Evolutionary conservation across 64 coral and sea anemone genomes (phyloP), one percentile per base, ranked within the genome.

Genomic region (Montipora efflorescens): DNA sequence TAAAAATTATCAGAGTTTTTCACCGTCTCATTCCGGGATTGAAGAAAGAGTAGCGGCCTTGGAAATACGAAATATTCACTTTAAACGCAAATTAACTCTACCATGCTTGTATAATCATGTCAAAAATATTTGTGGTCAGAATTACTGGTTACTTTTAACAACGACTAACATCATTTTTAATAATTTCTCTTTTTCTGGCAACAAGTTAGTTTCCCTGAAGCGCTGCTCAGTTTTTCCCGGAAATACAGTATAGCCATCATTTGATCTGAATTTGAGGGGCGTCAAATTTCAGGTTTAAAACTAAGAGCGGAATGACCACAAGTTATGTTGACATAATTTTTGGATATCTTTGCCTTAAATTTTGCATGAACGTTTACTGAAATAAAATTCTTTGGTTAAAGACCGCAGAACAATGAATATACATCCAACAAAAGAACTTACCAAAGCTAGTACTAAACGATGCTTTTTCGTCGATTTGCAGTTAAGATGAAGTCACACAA

Each of bases 401-500:
- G 67, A 84, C 28, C 45, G 8, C 67, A 20, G 10, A 84, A 11
- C 16, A 48, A 7, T 20, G 14, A 67, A 47, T 25, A 10, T 0
- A 48, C 2, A n/a, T 48, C 15, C 12, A 4, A 7, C 2, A 57
- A 57, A 57, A 8, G 47, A 67, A 84, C 81, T 84, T 68, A 84
- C 81, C 81, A 69, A 68, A 47, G 47, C 4, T 25, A 23, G 36
- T 36, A 36, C 36, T 57, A 57, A 57, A 57, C 59, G 45, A 18
- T 46, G 11, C 53, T 77, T 69, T 84, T n/a, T 20, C 5, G 57
- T 59, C 18, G 16, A 58, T 59, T 22, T 10, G 48, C 0, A 84
- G 62, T 2, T 2, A 16, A 84, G 62, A 84, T 84, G 81, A 84
- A 84, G 61, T 84, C 81, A 84, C 81, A 67, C 61, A 20, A 7